Conservation (phyloP, 2,888 invertebrate genomes). For the Drosophila melanosoma region DNA sequence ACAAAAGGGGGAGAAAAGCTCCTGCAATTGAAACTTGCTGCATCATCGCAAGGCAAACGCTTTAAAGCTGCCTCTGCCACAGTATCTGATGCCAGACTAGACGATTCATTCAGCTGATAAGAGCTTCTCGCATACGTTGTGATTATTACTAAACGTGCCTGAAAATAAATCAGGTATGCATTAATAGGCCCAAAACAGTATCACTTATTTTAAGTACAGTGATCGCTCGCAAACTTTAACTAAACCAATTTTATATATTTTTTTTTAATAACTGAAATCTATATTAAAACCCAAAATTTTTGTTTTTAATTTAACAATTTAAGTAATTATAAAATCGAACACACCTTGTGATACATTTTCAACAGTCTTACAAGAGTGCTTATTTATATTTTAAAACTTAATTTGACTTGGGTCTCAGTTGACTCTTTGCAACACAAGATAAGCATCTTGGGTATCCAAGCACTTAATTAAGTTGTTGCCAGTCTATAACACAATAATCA, state of each 20-base stretch:
- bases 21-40: constrained; percentile 27
- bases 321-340: neutral
- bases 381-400: neutral
- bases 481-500: constrained; percentile 47
- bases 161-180: constrained; percentile 3
- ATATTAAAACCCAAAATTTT: neutral
- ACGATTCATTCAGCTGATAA: constrained; percentile 39
- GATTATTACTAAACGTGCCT: constrained; percentile 21
- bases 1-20: constrained; percentile 13
- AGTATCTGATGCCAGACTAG: constrained; percentile 42
- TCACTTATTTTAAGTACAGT: neutral
- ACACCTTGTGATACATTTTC: neutral
- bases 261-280: neutral
- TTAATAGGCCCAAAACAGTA: constrained; percentile 1
- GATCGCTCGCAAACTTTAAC: neutral
- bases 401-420: constrained; percentile 13
- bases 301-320: neutral
- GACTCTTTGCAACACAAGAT: constrained; percentile 26
- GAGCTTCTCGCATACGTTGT: constrained; percentile 24
- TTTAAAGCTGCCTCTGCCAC: constrained; percentile 15
- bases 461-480: constrained; percentile 71
- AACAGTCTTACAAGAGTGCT: neutral
- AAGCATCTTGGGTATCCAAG: constrained; percentile 41
- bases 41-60: constrained; percentile 43
- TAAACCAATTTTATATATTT: neutral